Conservation (phyloP, 2,888 invertebrate species). For the Atherix ibis region DNA sequence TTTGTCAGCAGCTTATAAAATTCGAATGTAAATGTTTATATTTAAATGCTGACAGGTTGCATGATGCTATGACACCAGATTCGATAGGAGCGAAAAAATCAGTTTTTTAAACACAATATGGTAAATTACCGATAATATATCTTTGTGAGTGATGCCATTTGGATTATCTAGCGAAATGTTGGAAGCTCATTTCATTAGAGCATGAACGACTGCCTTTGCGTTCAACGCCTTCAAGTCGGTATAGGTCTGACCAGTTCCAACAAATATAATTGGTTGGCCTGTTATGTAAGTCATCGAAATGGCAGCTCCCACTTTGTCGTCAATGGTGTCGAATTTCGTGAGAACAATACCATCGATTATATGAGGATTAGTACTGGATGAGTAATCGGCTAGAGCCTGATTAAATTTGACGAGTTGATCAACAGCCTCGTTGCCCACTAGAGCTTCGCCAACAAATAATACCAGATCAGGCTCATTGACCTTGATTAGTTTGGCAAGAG, state of each 20-base stretch:
- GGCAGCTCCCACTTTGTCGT: constrained; percentile 98
- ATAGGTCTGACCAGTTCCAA: constrained; percentile 98
- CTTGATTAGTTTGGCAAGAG: constrained; percentile 90
- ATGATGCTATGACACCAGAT: too few relatives aligned
- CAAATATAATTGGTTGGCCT: constrained; percentile 87
- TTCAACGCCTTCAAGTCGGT: constrained; percentile 94
- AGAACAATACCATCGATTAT: constrained; percentile 97
- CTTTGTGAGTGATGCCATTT: too few relatives aligned
- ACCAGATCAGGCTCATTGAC: constrained; percentile 96
- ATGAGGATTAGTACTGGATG: constrained; percentile 60
- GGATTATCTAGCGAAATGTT: too few relatives aligned
- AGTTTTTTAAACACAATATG: too few relatives aligned
- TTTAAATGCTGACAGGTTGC: too few relatives aligned
- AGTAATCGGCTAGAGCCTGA: constrained; percentile 89
- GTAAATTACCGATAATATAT: too few relatives aligned
- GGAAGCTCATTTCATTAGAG: constrained; percentile 80
- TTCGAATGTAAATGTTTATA: too few relatives aligned
- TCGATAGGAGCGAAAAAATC: too few relatives aligned
- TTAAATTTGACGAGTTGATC: constrained; percentile 99
- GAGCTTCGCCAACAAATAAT: constrained; percentile 97
- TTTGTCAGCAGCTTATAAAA: too few relatives aligned
- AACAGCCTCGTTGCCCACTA: constrained; percentile 99
- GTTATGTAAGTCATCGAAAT: constrained; percentile 99
- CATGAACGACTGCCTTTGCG: constrained; percentile 88
- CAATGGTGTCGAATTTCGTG: constrained; percentile 99